A percentile compares a stretch with the other conserved stretches of the same genome.
Conservation (phyloP, 2,888 invertebrate species). For the Selenia dentaria region DNA sequence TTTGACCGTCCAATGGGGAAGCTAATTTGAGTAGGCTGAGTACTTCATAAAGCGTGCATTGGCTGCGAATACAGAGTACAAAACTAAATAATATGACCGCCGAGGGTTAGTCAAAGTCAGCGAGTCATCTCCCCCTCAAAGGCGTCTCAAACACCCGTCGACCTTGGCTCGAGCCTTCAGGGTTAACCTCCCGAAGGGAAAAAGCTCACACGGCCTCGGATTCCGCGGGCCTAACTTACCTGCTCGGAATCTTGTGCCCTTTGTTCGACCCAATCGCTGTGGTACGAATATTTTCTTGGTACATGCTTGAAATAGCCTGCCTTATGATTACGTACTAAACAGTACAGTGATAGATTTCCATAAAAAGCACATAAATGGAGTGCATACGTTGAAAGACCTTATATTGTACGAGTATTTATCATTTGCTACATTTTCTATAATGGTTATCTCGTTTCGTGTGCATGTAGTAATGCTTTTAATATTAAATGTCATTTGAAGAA, state of each 20-base stretch:
- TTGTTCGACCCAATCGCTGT: slow-evolving; percentile 46
- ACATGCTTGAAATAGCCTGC: slow-evolving; percentile 11
- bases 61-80: slow-evolving; percentile 54
- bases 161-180: slow-evolving; percentile 65
- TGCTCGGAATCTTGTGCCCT: slow-evolving; percentile 51
- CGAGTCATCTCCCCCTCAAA: slow-evolving; percentile 67
- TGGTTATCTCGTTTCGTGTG: slow-evolving; percentile 13
- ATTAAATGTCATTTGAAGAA: slow-evolving; percentile 15
- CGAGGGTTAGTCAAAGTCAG: slow-evolving; percentile 71
- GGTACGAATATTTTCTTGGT: slow-evolving; percentile 35
- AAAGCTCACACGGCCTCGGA: slow-evolving; percentile 60
- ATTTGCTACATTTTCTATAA: slow-evolving; percentile 7
- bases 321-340: neutral
- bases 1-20: slow-evolving; percentile 17
- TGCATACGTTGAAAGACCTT: too few species aligned
- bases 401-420: too few species aligned
- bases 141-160: slow-evolving; percentile 65
- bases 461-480: slow-evolving; percentile 17
- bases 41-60: slow-evolving; percentile 62
- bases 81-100: slow-evolving; percentile 52
- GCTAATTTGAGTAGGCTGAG: slow-evolving; percentile 27
- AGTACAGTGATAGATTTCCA: neutral
- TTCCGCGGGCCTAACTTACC: slow-evolving; percentile 58
- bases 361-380: too few species aligned
- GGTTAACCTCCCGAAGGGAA: slow-evolving; percentile 68